Percentiles rank a stretch among this genome's conserved stretches.
These are phyloP conservation scores for Coenonympha glycerion DNA, from an alignment of 2,888 invertebrate species.

Conservation along the genomic window DNA sequence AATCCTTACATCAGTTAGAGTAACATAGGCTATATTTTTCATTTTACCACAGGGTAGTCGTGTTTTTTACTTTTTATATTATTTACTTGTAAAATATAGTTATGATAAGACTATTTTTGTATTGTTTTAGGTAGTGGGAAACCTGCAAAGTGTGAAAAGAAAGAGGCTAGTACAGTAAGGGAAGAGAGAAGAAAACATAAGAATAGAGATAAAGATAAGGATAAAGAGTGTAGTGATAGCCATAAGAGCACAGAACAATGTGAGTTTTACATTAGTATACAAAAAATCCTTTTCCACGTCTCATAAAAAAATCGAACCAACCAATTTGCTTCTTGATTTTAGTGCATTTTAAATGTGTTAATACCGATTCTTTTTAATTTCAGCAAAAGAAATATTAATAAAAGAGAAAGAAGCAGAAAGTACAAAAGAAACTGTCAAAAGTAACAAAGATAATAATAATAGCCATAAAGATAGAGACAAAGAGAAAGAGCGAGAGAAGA, in stretches of 20 bases:
- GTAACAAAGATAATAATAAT: conserved; percentile 75
- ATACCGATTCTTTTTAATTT: conserved; percentile 36
- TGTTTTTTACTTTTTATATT: no score
- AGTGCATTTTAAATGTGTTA: background rate
- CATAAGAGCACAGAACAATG: conserved; percentile 69
- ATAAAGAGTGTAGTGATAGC: conserved; percentile 69
- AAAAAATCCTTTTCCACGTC: no score
- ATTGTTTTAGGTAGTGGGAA: conserved; percentile 60
- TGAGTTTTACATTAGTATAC: conserved; percentile 38
- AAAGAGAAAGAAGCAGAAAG: conserved; percentile 67
- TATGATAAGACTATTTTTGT: no score
- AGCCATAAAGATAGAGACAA: conserved; percentile 51
- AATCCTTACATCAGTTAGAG: no score
- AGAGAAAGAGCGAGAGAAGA: conserved; percentile 35
- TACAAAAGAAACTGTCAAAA: conserved; percentile 65
- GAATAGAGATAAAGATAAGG: conserved; percentile 55
- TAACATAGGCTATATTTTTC: no score
- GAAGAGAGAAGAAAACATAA: conserved; percentile 68
- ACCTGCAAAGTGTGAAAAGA: conserved; percentile 65
- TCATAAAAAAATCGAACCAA: no score
- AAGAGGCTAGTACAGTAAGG: conserved; percentile 65
- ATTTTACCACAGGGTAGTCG: no score
- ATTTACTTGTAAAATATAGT: no score
- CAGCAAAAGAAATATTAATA: conserved; percentile 68
- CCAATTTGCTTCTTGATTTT: no score